phyloP scores from a whole-genome alignment of 2,797 vertebrate species.

The Chiroxiphia lanceolata region DNA sequence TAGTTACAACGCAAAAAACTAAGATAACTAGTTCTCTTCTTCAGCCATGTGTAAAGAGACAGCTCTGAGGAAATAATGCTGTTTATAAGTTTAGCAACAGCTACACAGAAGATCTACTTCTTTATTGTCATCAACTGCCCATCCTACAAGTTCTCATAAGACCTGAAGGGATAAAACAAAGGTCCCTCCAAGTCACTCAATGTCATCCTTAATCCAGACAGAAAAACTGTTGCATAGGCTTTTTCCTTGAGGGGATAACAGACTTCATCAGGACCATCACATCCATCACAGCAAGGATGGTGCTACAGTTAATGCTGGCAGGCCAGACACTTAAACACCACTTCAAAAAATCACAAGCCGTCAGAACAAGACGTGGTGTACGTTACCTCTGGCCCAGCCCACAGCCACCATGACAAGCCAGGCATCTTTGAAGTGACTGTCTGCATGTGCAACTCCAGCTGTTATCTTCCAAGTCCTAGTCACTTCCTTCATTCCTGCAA shows the following conservation, averaged over 20 bases:
- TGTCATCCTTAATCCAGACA: background rate
- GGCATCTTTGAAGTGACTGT: conserved; percentile 86
- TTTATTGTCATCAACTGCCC: background rate
- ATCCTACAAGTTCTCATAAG: background rate
- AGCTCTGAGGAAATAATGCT: background rate
- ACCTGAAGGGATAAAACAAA: background rate
- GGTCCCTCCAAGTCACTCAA: background rate
- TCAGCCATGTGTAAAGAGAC: background rate
- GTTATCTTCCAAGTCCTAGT: conserved; percentile 95
- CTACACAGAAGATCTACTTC: background rate
- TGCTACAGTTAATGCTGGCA: background rate
- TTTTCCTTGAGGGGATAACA: background rate
- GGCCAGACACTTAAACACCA: background rate
- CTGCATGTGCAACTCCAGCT: conserved; percentile 85
- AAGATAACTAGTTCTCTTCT: background rate
- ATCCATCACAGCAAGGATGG: background rate
- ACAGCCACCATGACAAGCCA: conserved; percentile 91
- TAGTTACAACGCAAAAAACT: background rate
- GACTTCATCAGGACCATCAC: background rate
- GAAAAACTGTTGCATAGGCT: background rate
- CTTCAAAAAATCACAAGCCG: background rate
- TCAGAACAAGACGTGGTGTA: background rate
- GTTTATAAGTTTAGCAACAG: background rate
- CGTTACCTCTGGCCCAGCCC: conserved; percentile 94
- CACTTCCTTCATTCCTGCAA: conserved; percentile 94